Evolutionary conservation across 2,113 vertebrate genomes (phyloP).

Genomic region (Psammodynastes pulverulentus): DNA sequence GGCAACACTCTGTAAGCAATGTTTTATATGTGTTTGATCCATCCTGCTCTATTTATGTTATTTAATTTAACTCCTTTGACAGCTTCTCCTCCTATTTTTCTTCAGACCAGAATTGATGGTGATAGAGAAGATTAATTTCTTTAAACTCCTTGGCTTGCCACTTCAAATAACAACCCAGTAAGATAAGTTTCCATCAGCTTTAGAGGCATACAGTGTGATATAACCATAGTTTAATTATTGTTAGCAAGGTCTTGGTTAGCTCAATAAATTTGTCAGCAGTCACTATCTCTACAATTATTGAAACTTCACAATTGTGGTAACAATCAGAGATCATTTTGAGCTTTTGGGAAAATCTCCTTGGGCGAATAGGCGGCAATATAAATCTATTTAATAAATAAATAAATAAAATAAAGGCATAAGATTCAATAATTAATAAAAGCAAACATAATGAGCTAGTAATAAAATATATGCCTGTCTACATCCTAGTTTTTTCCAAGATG

Average conservation of each 20-base stretch:
- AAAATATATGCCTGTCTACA: constrained; percentile 39
- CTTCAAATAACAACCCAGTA: not conserved
- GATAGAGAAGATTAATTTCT: not conserved
- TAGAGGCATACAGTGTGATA: not conserved
- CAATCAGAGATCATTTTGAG: not conserved
- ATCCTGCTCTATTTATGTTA: not conserved
- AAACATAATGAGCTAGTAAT: constrained; percentile 12
- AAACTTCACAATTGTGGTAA: not conserved
- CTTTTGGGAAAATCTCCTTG: not conserved
- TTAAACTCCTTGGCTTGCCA: not conserved
- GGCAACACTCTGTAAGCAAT: not conserved
- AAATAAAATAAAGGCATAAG: not conserved
- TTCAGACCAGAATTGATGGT: not conserved
- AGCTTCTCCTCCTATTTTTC: not conserved
- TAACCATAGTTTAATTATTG: not conserved
- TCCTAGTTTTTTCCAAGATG: constrained; percentile 16
- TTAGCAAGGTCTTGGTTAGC: not conserved
- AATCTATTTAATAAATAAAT: too few relatives aligned
- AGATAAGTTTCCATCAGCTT: not conserved
- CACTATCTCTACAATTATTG: not conserved
- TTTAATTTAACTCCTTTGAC: not conserved
- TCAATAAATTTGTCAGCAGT: not conserved
- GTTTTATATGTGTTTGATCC: not conserved
- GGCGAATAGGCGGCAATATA: too few relatives aligned
- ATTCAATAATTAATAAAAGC: not conserved